Evolutionary conservation across 2,113 vertebrate genomes (phyloP).

Genomic region (Cichladusa arquata): DNA sequence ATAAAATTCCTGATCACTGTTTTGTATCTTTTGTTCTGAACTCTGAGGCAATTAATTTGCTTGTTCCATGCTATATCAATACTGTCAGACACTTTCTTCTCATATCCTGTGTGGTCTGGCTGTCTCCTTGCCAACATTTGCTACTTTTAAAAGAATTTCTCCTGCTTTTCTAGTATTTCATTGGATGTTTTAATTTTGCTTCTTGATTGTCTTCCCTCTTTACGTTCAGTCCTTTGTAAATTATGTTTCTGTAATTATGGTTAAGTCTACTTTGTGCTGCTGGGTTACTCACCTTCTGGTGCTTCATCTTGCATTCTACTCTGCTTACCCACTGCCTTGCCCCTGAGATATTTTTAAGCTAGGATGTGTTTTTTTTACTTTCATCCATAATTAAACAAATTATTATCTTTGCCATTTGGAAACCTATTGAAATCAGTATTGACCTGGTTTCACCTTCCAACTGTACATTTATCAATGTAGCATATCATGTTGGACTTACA

Average conservation of each 20-base stretch:
- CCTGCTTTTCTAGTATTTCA: constrained; percentile 12
- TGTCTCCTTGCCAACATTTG: neutral
- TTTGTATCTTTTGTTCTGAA: constrained; percentile 26
- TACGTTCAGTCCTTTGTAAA: neutral
- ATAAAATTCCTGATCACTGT: neutral
- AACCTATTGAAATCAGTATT: neutral
- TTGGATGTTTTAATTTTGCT: neutral
- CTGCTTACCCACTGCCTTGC: neutral
- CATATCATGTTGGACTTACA: neutral
- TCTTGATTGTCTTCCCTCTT: neutral
- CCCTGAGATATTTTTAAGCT: neutral
- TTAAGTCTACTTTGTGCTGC: neutral
- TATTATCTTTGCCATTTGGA: neutral
- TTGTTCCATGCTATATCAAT: neutral
- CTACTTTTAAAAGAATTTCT: neutral
- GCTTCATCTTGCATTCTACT: neutral
- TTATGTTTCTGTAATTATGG: neutral
- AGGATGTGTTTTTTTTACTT: neutral
- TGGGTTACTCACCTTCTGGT: neutral
- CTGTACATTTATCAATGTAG: neutral
- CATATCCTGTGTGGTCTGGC: neutral
- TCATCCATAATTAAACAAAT: neutral
- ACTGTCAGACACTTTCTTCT: neutral
- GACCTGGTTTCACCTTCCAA: neutral
- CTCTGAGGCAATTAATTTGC: neutral